Percentiles rank a stretch among this genome's conserved stretches.
phyloP scores from a whole-genome alignment of 2,113 vertebrate genomes.

The Hirundichthys speculiger region DNA sequence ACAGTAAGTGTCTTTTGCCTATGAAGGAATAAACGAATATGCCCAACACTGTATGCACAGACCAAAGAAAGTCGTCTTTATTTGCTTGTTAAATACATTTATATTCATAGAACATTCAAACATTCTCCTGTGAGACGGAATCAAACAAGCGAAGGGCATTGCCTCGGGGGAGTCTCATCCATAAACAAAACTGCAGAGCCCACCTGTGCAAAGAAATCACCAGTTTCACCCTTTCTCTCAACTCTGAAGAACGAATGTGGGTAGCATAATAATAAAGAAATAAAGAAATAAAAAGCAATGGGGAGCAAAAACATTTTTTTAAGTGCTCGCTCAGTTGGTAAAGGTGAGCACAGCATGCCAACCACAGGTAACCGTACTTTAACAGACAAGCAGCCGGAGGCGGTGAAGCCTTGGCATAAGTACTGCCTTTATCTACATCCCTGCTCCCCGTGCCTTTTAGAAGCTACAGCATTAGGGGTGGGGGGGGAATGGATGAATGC shows the following conservation, averaged over 20 bases:
- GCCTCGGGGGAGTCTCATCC: conserved; percentile 8
- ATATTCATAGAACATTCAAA: conserved; percentile 1
- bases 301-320: conserved; percentile 48
- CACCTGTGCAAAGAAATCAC: conserved; percentile 15
- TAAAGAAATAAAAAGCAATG: not conserved
- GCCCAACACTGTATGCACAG: not conserved
- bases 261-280: conserved; percentile 33
- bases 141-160: not conserved
- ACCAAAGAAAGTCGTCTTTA: not conserved
- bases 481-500: conserved; percentile 6
- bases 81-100: not conserved
- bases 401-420: conserved; percentile 42
- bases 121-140: not conserved
- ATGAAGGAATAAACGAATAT: conserved; percentile 12
- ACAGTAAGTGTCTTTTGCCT: conserved; percentile 36
- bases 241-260: conserved; percentile 29
- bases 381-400: conserved; percentile 46
- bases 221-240: not conserved
- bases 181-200: not conserved
- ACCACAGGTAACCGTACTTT: conserved; percentile 42
- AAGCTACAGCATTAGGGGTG: conserved; percentile 9
- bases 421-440: conserved; percentile 54
- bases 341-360: conserved; percentile 42
- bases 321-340: conserved; percentile 48
- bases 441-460: conserved; percentile 31